Evolutionary conservation across 2,888 invertebrate genomes (phyloP).

Genomic region (Volucella bombylans): DNA sequence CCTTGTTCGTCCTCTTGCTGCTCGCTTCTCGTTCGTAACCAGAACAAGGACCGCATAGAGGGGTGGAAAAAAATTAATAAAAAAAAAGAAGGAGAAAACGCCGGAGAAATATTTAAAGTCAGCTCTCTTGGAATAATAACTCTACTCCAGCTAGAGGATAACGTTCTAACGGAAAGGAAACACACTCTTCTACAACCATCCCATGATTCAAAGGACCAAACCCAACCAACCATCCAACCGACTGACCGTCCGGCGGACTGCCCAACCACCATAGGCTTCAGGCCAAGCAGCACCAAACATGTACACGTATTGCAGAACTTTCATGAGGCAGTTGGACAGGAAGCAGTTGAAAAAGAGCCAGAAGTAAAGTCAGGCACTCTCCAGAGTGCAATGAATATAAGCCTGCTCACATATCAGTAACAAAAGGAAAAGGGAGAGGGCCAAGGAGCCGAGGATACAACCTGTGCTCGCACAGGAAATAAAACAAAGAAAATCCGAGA

Average conservation of each 20-base stretch:
- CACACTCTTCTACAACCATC: slow-evolving; percentile 22
- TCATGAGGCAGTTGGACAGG: slow-evolving; percentile 24
- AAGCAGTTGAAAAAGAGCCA: neutral
- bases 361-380: slow-evolving; percentile 28
- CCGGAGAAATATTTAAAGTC: slow-evolving; percentile 61
- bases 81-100: neutral
- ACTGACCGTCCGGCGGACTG: too few relatives aligned
- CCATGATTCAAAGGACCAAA: slow-evolving; percentile 13
- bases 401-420: slow-evolving; percentile 61
- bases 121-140: slow-evolving; percentile 66
- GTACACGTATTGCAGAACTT: slow-evolving; percentile 47
- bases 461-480: slow-evolving; percentile 31
- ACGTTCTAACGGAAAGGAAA: slow-evolving; percentile 37
- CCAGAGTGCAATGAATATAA: slow-evolving; percentile 61
- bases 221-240: neutral
- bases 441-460: slow-evolving; percentile 3
- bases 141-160: slow-evolving; percentile 32
- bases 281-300: slow-evolving; percentile 20
- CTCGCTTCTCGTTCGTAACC: neutral
- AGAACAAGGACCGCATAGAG: slow-evolving; percentile 28
- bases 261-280: too few relatives aligned
- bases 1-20: slow-evolving; percentile 6
- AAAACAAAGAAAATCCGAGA: slow-evolving; percentile 23
- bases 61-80: neutral
- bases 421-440: neutral